Percentiles rank a stretch among this genome's conserved stretches.
Evolutionary conservation across 2,113 vertebrate genomes (phyloP).

Genomic region (Ranitomeya variabilis): DNA sequence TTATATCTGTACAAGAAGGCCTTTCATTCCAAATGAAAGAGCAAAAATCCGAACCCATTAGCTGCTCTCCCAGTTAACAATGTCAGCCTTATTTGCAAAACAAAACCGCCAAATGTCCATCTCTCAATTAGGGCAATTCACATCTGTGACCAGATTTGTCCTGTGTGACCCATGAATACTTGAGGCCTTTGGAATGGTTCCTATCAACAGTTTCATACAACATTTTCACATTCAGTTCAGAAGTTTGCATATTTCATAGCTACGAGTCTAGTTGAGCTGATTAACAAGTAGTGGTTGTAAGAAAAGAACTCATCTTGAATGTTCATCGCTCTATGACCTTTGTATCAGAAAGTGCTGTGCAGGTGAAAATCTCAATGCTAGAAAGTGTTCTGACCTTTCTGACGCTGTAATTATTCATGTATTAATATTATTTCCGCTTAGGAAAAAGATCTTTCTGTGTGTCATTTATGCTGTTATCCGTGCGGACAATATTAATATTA

Average conservation of each 20-base stretch:
- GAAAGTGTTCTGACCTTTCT: not conserved
- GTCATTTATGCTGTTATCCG: too few relatives aligned
- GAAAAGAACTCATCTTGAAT: constrained; percentile 23
- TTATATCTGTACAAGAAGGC: constrained; percentile 4
- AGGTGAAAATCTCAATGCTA: not conserved
- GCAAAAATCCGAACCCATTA: constrained; percentile 36
- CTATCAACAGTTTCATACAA: not conserved
- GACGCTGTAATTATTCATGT: not conserved
- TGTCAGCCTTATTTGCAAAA: constrained; percentile 43
- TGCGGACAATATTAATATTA: too few relatives aligned
- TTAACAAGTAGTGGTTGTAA: not conserved
- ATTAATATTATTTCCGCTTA: not conserved
- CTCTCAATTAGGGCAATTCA: constrained; percentile 31
- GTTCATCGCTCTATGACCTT: constrained; percentile 35
- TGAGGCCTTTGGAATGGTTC: constrained; percentile 2
- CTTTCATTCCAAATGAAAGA: constrained; percentile 39
- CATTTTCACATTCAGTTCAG: not conserved
- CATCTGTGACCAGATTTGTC: constrained; percentile 1
- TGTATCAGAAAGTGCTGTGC: not conserved
- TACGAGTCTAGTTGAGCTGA: not conserved
- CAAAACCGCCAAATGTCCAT: constrained; percentile 18
- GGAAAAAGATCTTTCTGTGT: not conserved
- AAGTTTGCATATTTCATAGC: not conserved
- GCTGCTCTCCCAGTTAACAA: constrained; percentile 38
- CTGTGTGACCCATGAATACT: not conserved